Percentiles rank a stretch among this genome's conserved stretches.
phyloP scores from a whole-genome alignment of 2,113 vertebrate genomes.

The Acanthochromis polyacanthus region DNA sequence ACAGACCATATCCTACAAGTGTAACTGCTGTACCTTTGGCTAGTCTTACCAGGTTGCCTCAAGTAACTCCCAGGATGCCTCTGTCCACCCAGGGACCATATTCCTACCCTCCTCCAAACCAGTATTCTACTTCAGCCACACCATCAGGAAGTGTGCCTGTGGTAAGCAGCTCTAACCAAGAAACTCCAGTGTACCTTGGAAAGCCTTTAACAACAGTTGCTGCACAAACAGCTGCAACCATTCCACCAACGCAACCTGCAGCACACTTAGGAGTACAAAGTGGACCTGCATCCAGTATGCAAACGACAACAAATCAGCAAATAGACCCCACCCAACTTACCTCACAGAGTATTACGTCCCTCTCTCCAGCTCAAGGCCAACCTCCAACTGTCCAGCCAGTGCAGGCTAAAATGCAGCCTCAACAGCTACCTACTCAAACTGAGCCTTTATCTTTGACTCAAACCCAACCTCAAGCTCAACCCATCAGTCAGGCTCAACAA shows the following conservation, averaged over 20 bases:
- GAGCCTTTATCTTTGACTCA: slow-evolving; percentile 82
- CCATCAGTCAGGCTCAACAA: slow-evolving; percentile 74
- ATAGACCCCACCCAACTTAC: slow-evolving; percentile 72
- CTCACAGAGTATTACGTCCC: slow-evolving; percentile 55
- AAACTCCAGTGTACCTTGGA: slow-evolving; percentile 93
- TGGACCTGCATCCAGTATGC: slow-evolving; percentile 59
- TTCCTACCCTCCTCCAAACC: slow-evolving; percentile 87
- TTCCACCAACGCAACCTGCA: slow-evolving; percentile 63
- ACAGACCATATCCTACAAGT: slow-evolving; percentile 89
- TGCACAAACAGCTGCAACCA: slow-evolving; percentile 60
- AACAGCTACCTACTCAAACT: slow-evolving; percentile 73
- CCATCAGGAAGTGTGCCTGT: slow-evolving; percentile 70
- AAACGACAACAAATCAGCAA: slow-evolving; percentile 72
- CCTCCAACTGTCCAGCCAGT: slow-evolving; percentile 57
- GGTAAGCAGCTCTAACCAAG: slow-evolving; percentile 78
- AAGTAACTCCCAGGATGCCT: slow-evolving; percentile 90
- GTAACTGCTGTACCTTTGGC: slow-evolving; percentile 92
- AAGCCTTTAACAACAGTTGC: slow-evolving; percentile 83
- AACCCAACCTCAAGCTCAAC: slow-evolving; percentile 75
- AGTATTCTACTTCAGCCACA: slow-evolving; percentile 78
- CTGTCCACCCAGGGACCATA: slow-evolving; percentile 88
- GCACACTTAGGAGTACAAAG: slow-evolving; percentile 60
- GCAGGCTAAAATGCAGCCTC: slow-evolving; percentile 77
- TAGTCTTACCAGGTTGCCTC: slow-evolving; percentile 91
- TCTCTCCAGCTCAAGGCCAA: slow-evolving; percentile 70